Percentiles rank a stretch among this genome's conserved stretches.
These are phyloP conservation scores for Poecilia picta DNA, from an alignment of 2,797 vertebrate genomes.

Conservation along the genomic window DNA sequence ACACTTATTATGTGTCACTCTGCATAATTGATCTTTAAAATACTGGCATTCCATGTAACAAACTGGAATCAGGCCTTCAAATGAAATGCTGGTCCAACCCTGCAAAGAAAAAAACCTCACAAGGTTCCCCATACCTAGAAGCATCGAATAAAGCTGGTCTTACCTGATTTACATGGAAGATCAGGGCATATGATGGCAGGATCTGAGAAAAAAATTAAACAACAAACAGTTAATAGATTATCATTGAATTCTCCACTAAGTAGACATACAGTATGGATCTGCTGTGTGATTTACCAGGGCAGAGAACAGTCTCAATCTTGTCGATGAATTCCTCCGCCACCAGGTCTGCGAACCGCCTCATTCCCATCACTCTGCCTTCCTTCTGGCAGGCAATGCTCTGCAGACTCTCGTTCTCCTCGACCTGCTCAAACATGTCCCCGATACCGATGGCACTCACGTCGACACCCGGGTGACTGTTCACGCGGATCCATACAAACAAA, in stretches of 20 bases:
- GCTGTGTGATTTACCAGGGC: constrained; percentile 82
- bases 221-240: background rate
- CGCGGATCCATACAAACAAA: constrained; percentile 16
- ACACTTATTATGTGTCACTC: background rate
- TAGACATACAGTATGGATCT: background rate
- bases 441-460: constrained; percentile 95
- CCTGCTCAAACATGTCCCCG: constrained; percentile 94
- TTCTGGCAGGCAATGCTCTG: constrained; percentile 89
- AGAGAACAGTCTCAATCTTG: constrained; percentile 89
- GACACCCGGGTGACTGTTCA: constrained; percentile 72
- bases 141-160: constrained; percentile 42
- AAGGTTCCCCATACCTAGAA: background rate
- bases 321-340: constrained; percentile 97
- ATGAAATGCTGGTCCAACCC: background rate
- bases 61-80: background rate
- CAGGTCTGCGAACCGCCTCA: constrained; percentile 94
- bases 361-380: constrained; percentile 84
- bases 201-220: constrained; percentile 77
- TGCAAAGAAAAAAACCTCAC: background rate
- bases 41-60: background rate
- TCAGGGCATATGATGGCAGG: constrained; percentile 91
- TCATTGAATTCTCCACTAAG: background rate
- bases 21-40: background rate
- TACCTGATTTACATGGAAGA: constrained; percentile 96
- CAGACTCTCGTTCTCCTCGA: constrained; percentile 89